A percentile compares a stretch with the other conserved stretches of the same genome.
Evolutionary conservation across 2,888 invertebrate species (phyloP).

Genomic region (Yponomeuta sedellus): DNA sequence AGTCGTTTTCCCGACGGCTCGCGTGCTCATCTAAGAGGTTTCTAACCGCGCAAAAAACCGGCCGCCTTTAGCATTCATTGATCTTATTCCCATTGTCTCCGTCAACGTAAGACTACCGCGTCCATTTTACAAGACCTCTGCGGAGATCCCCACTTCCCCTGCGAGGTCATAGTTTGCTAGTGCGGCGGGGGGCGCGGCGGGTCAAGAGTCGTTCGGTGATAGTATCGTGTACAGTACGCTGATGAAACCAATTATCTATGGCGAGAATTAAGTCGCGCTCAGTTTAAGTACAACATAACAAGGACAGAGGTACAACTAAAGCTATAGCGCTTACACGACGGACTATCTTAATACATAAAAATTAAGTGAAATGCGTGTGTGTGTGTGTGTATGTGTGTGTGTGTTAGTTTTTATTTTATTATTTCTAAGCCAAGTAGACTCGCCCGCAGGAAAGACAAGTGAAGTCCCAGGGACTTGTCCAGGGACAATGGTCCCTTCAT

Average conservation of each 20-base stretch:
- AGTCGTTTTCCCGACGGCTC: constrained; percentile 5
- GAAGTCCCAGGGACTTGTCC: no score
- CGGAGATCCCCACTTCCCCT: not conserved
- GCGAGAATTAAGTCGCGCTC: constrained; percentile 54
- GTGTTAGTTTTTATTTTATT: no score
- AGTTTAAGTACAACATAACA: constrained; percentile 26
- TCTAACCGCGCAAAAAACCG: constrained; percentile 40
- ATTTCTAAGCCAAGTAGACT: no score
- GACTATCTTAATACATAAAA: no score
- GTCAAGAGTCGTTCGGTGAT: constrained; percentile 8
- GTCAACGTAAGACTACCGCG: constrained; percentile 11
- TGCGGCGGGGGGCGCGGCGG: constrained; percentile 3
- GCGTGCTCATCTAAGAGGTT: constrained; percentile 28
- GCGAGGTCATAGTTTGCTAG: not conserved
- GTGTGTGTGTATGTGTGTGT: no score
- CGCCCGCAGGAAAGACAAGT: no score
- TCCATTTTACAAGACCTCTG: constrained; percentile 7
- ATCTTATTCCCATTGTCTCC: constrained; percentile 42
- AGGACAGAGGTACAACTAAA: not conserved
- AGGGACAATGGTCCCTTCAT: no score
- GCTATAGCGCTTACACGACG: no score
- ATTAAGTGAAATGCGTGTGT: no score
- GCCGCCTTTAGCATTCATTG: constrained; percentile 32
- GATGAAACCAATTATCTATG: constrained; percentile 61
- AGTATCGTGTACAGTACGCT: constrained; percentile 33